Conservation (phyloP, 2,888 invertebrate species). For the Watsonalla binaria region DNA sequence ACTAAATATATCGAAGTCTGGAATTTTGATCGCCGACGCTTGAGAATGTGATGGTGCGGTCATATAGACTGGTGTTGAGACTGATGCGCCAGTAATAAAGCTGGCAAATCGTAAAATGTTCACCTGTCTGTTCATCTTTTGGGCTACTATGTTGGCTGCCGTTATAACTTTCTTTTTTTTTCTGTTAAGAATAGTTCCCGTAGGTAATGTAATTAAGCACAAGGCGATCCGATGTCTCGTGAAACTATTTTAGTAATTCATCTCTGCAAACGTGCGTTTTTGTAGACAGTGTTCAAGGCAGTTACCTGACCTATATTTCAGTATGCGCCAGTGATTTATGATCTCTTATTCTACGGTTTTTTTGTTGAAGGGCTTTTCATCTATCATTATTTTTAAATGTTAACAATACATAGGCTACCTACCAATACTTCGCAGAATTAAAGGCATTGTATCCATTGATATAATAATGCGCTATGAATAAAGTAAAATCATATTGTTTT, state of each 20-base stretch:
- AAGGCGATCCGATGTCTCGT: slow-evolving; percentile 47
- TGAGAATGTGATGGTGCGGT: slow-evolving; percentile 44
- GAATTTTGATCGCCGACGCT: slow-evolving; percentile 41
- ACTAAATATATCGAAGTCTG: slow-evolving; percentile 48
- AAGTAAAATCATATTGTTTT: too few species aligned
- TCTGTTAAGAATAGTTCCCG: slow-evolving; percentile 15
- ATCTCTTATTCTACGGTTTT: not conserved
- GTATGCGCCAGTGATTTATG: slow-evolving; percentile 17
- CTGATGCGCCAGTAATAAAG: slow-evolving; percentile 39
- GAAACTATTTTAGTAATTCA: slow-evolving; percentile 36
- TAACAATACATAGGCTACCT: too few species aligned
- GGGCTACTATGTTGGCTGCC: slow-evolving; percentile 27
- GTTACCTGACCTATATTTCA: slow-evolving; percentile 48
- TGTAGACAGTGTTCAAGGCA: slow-evolving; percentile 38
- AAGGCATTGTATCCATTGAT: too few species aligned
- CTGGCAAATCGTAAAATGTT: slow-evolving; percentile 38
- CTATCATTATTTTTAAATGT: not conserved
- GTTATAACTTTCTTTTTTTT: slow-evolving; percentile 9
- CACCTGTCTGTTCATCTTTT: slow-evolving; percentile 39
- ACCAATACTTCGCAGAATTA: too few species aligned
- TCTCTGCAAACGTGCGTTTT: slow-evolving; percentile 39
- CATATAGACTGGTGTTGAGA: slow-evolving; percentile 38
- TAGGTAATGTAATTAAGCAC: slow-evolving; percentile 49
- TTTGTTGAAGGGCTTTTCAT: too few species aligned
- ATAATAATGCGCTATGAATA: too few species aligned